Base-by-base conservation (phyloP, 2,113 vertebrate species). In the Coregonus clupeaformis region DNA sequence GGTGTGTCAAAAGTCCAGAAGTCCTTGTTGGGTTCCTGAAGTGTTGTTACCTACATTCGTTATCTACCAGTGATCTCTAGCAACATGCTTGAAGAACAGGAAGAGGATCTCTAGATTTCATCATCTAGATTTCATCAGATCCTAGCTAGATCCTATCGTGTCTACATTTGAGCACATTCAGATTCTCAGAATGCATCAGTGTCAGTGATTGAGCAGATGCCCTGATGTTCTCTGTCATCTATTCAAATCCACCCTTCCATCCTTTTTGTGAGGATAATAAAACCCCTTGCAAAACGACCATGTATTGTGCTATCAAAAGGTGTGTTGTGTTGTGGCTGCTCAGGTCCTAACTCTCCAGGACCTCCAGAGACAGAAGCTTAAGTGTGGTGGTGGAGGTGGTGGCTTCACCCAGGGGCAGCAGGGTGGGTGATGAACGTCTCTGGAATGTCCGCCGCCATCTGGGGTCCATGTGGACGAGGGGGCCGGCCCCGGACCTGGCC, bases 371-470 rank as follows among this genome's bases (percentile, higher is more conserved):
- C 57, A 52, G 16, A 52, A 52, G 49, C 36, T 42, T 42, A 42
- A 11, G 9, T 42, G 36, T 12, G 36, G 36, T 42, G 36, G 36
- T 42, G 36, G 32, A 32, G 36, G 9, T 27, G 27, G 27, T 27
- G 64, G 64, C 30, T 27, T 66, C 64, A 7, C 64, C 16, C 25
- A 16, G 30, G 13, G 24, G n/a, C 24, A 6, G 12, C 6, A 11
- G 32, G 63, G 29, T 49, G 30, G 29, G 30, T 49, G 63, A 84
- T 78, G 76, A 75, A 73, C 57, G 36, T 62, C 11, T 27, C 63
- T 29, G 72, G 80, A 82, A 84, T 83, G 79, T 77, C 42, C 70
- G 13, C 36, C 36, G 62, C 71, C 80, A 84, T 84, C 80, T 84
- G 83, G 71, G 52, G 55, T 71, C 83, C 83, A 84, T 77, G 80